These are phyloP conservation scores for Epizoanthus ramosus DNA, from an alignment of 92 coral and sea anemone genomes.

Conservation along the genomic window DNA sequence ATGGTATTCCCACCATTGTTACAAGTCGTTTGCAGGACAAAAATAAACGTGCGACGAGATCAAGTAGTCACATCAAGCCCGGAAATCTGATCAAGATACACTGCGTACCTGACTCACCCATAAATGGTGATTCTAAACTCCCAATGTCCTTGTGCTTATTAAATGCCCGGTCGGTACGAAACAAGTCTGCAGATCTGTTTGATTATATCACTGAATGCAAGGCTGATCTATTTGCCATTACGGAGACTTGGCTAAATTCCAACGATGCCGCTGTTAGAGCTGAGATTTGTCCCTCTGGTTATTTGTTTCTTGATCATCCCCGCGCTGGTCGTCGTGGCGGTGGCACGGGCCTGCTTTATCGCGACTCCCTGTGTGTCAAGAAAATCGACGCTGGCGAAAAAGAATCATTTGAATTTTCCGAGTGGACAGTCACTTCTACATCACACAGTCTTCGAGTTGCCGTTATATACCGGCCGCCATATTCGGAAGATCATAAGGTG, in stretches of 20 bases:
- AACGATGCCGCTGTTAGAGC: conserved; percentile 41
- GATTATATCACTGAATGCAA: conserved; percentile 17
- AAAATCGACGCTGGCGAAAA: conserved; percentile 23
- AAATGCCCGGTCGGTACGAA: conserved; percentile 3
- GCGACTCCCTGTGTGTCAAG: conserved; percentile 28
- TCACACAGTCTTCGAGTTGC: conserved; percentile 13
- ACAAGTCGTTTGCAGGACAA: no score
- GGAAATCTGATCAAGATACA: no score
- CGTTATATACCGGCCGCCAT: neutral
- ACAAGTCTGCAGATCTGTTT: conserved; percentile 18
- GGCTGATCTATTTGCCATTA: conserved; percentile 23
- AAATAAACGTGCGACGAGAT: no score
- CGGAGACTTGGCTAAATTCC: conserved; percentile 34
- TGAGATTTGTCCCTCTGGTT: conserved; percentile 36
- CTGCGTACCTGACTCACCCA: no score
- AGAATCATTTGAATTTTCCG: conserved; percentile 17
- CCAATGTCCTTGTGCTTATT: conserved; percentile 12
- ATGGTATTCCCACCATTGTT: no score
- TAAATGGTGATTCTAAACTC: neutral
- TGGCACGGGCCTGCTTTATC: conserved; percentile 50
- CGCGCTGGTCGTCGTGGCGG: conserved; percentile 48
- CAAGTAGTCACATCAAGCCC: no score
- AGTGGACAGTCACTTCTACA: neutral
- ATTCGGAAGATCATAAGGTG: no score
- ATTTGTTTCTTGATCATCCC: conserved; percentile 6